Base-by-base conservation (phyloP, 2,113 vertebrate species). In the Toxotes jaculatrix region DNA sequence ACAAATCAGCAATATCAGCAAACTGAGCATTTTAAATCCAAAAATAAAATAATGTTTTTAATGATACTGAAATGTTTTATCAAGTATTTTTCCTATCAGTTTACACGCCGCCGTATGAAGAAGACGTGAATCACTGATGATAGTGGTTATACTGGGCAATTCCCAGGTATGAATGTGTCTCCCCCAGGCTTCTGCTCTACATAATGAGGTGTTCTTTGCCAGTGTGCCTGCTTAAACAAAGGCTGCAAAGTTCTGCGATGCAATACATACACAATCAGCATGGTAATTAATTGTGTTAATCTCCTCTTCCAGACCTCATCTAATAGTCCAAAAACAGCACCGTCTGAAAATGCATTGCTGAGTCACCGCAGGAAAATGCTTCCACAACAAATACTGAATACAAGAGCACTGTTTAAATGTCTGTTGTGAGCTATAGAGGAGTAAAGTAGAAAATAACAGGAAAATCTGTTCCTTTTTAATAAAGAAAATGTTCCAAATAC, bases 181-280 rank as follows among this genome's bases (percentile, higher is more conserved):
- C 53, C 49, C 45, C 3, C 7, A 31, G 56, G 31, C 47, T 38
- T 34, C 38, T 64, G 17, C 49, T 56, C 32, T 47, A 42, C 57
- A 82, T 61, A 34, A 78, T 17, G 7, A 62, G 32, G 38, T 73
- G 71, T 78, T 69, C 65, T 79, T 64, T 36, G n/a, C 23, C 16
- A 61, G 42, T 14, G 67, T 73, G 19, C 16, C 45, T 75, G 34
- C 59, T 80, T 61, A 67, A 90, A 83, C 69, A 89, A 80, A 86
- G 53, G 43, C 45, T 53, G 19, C 36, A 66, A 74, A 85, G 27
- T 62, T 61, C 67, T 40, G 13, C 4, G 9, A 49, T 42, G 64
- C 49, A 80, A 40, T 72, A 64, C 34, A 27, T 9, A 74, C 67
- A 85, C 49, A 80, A 84, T 74, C 56, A 74, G 60, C 49, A 27